Base-by-base conservation (phyloP, 2,888 invertebrate genomes). In the Tethea ocularis region DNA sequence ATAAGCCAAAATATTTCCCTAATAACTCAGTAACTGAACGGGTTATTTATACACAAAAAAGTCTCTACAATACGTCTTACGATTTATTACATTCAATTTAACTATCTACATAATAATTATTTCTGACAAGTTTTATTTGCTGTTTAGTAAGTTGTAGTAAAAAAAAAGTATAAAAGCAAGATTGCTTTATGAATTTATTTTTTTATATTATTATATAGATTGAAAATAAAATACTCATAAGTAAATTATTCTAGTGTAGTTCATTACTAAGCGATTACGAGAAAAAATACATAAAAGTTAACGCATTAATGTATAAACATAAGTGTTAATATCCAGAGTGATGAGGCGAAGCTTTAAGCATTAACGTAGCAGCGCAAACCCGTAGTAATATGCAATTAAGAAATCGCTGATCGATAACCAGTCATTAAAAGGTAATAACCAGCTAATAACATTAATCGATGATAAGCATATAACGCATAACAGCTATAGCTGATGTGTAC, bases 1-100 rank as follows among this genome's bases (percentile, higher is more conserved):
- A 72, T 74, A 79, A 75, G 68, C 71, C 77, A 75, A 79, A 83
- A 79, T 77, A 80, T 71, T 68, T 69, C 66, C 66, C 58, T 68
- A 69, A 61, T 70, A 71, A 66, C 68, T 33, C 11, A n/a, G 53
- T 54, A 10, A 13, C 64, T 57, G 68, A 56, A 46, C 62, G 54
- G 59, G 67, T 63, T 71, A 72, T 69, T 70, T 75, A 67, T 66
- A 69, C 70, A 73, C 71, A 63, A 1, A 57, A n/a, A 26, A 51
- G 58, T 56, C 20, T 59, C 52, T 58, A 69, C 68, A 68, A 62
- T 63, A 68, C 62, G 60, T 66, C 60, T n/a, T 33, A 5, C 33
- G 2, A 13, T 33, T 33, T 13, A 33, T 33, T 33, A 33, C 33
- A 33, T 13, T 33, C 33, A 13, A 33, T 13, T 33, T 33, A 33